Conservation (phyloP, 2,797 vertebrate genomes). For the Spondyliosoma cantharus region DNA sequence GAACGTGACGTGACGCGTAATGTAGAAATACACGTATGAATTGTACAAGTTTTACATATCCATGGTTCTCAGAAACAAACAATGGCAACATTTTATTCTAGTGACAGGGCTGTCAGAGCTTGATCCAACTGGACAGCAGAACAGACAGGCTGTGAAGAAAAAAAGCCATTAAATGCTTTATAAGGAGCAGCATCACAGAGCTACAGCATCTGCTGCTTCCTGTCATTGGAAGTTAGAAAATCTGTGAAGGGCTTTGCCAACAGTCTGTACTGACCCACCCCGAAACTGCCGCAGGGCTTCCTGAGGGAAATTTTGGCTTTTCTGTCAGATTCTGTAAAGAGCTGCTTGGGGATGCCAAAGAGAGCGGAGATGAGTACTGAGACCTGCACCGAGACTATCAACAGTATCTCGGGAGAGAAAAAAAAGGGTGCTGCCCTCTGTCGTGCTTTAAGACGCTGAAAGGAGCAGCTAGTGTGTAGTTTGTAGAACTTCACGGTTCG, state of each 20-base stretch:
- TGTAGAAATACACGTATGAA: too few relatives aligned
- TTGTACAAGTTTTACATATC: too few relatives aligned
- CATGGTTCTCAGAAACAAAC: too few relatives aligned
- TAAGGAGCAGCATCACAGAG: constrained; percentile 20
- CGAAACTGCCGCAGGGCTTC: constrained; percentile 32
- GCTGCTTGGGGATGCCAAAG: constrained; percentile 21
- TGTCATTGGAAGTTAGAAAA: constrained; percentile 34
- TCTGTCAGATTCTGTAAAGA: constrained; percentile 40
- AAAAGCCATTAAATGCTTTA: not conserved
- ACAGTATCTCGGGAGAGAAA: constrained; percentile 19
- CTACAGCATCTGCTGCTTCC: constrained; percentile 20
- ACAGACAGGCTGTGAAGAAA: not conserved
- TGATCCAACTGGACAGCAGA: not conserved
- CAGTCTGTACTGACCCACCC: constrained; percentile 8
- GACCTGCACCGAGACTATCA: constrained; percentile 31
- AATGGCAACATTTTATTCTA: too few relatives aligned
- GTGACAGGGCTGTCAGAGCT: too few relatives aligned
- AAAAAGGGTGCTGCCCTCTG: constrained; percentile 31
- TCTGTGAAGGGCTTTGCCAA: constrained; percentile 16
- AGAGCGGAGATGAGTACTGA: not conserved
- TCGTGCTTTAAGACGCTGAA: constrained; percentile 10
- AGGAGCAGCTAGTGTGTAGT: constrained; percentile 25
- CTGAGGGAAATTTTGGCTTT: constrained; percentile 23
- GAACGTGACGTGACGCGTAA: too few relatives aligned
- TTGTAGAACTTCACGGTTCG: constrained; percentile 37